Evolutionary conservation across 2,888 invertebrate genomes (phyloP), one percentile per base, ranked within the genome.

Genomic region (Ormyrus rosae): DNA sequence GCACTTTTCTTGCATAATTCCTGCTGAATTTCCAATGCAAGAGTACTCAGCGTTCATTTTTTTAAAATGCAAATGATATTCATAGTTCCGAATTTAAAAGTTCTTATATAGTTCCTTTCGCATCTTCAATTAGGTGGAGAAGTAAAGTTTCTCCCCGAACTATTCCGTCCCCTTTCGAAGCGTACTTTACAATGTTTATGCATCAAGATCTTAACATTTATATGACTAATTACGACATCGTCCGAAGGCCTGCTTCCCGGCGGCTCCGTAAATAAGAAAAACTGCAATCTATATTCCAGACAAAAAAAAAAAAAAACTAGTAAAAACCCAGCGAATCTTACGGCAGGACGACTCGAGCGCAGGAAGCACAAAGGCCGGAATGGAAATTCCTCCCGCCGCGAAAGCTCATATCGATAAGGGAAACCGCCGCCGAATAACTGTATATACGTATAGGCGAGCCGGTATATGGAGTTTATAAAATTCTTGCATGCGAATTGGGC

Each of bases 401-500:
- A 51, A 76, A 6, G 56, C 71, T 70, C 46, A 64, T 70, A 64
- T 58, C 50, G 77, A 77, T 77, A 70, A 70, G 67, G 71, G 13
- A 46, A 70, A 46, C 13, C 53, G 48, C 63, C 34, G 56, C 10
- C 3, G 9, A 46, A 8, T 11, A 56, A 56, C 10, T 13, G 11
- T 50, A 61, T 8, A 11, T n/a, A 48, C 8, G 61, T 48, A 46
- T 51, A 55, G 48, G n/a, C 13, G 6, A 53, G 67, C 34, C n/a
- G n/a, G 50, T 19, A 6, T 58, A 60, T 67, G 11, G 69, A 77
- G 79, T 79, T 83, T 79, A 81, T 83, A 73, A 81, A 83, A 83
- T 83, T 83, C 63, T 80, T 53, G 80, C 75, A 82, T 80, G 70
- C 78, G 82, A 83, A 82, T 82, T 77, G 82, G 71, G 53, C 67